These are phyloP conservation scores for Thermophis baileyi DNA, from an alignment of 2,113 vertebrate species.

Conservation along the genomic window DNA sequence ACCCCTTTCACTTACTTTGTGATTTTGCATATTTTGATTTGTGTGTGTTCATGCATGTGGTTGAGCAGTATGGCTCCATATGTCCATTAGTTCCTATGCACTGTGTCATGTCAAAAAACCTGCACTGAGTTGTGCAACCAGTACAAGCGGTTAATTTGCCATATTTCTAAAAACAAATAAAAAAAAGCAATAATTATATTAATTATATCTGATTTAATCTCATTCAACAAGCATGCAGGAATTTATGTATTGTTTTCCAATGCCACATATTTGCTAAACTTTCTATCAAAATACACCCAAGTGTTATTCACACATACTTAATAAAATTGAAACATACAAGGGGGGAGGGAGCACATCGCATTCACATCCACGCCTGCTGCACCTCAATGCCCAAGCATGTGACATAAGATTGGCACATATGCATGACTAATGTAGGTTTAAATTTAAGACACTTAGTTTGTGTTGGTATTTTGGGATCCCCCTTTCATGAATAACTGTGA, in stretches of 20 bases:
- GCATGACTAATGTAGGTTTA: not conserved
- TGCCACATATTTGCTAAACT: not conserved
- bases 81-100: constrained; percentile 84
- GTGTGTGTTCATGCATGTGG: constrained; percentile 88
- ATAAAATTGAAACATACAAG: not conserved
- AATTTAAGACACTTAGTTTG: not conserved
- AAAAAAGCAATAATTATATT: constrained; percentile 56
- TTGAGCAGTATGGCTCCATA: constrained; percentile 93
- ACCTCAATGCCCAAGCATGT: not conserved
- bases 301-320: not conserved
- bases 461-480: not conserved
- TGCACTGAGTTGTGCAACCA: constrained; percentile 90
- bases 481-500: not conserved
- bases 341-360: not conserved
- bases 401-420: not conserved
- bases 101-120: constrained; percentile 92
- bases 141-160: constrained; percentile 90
- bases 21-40: constrained; percentile 84
- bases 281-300: not conserved
- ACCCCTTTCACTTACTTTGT: constrained; percentile 73
- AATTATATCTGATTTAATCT: constrained; percentile 47
- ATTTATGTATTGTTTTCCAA: constrained; percentile 11
- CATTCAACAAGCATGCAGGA: constrained; percentile 2
- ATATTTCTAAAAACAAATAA: constrained; percentile 77
- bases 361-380: not conserved